Evolutionary conservation across 1,140 invertebrate genomes (phyloP), one percentile per base, ranked within the genome.

Genomic region (Conopomorpha cramerella): DNA sequence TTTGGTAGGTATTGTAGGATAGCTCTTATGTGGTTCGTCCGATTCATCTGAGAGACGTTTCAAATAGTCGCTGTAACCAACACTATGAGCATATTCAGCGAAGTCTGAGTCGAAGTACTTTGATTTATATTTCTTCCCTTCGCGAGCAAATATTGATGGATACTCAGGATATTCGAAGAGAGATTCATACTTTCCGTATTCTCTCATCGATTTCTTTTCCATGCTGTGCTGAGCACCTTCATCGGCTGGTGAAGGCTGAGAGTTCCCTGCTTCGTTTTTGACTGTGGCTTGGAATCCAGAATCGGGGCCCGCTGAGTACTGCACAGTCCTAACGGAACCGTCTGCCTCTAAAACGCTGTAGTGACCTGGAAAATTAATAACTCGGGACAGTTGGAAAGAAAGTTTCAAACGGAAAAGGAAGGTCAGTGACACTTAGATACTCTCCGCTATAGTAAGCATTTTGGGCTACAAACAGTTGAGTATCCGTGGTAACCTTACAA

Each of bases 261-360:
- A n/a, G n/a, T n/a, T n/a, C 4, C 4, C 10, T 23, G 32, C 38
- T 16, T 67, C 55, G 41, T 53, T 70, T 40, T 66, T 70, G 10
- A 66, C 51, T 17, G 51, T 43, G 29, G 63, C 63, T 37, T 49
- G 54, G 37, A 76, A 77, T 34, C 76, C 76, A 39, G 49, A 62
- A 14, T 61, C 55, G 12, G 71, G 64, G 28, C 77, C 68, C 16
- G 74, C 67, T 12, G 70, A 68, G 46, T 81, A 81, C 38, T 78
- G 64, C 30, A 79, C 78, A 43, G 70, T 61, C 41, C 76, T 59
- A 35, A 67, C 56, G 31, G 71, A 70, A 10, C 79, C 78, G 46
- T 81, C 79, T 15, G 78, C 64, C 51, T 78, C 71, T 49, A 78
- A 43, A 28, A 77, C 56, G 51, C 66, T 74, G 52, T 77, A 77